A percentile compares a stretch with the other conserved stretches of the same genome.
These are phyloP conservation scores for Naja naja DNA, from an alignment of 2,113 vertebrate species.

Conservation along the genomic window DNA sequence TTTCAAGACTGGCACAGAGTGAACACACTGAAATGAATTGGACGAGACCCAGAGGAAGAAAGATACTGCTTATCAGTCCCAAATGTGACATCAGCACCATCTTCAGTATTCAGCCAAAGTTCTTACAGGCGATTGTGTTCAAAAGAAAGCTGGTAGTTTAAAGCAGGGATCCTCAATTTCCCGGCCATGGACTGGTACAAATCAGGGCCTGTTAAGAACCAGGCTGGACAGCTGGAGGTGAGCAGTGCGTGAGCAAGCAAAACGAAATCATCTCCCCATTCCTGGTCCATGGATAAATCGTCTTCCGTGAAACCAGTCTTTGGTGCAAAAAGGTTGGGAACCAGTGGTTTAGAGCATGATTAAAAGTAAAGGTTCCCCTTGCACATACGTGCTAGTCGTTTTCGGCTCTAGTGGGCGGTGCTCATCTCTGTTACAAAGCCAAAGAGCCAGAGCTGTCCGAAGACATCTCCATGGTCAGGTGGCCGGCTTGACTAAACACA, in stretches of 20 bases:
- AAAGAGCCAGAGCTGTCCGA: too few species aligned
- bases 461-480: too few species aligned
- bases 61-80: background rate
- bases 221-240: background rate
- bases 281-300: background rate
- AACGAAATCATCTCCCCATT: background rate
- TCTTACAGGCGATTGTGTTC: too few species aligned
- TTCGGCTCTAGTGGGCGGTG: too few species aligned
- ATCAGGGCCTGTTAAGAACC: background rate
- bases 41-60: background rate
- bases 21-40: background rate
- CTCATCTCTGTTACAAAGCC: too few species aligned
- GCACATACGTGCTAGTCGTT: too few species aligned
- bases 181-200: background rate
- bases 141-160: background rate
- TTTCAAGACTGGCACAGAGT: background rate
- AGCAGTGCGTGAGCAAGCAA: background rate
- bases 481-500: too few species aligned
- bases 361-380: too few species aligned
- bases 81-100: background rate
- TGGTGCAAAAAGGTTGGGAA: background rate
- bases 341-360: background rate
- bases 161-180: background rate
- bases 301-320: background rate
- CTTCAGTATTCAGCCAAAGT: background rate